Conservation (phyloP, 2,888 invertebrate species). For the Callimorpha dominula region DNA sequence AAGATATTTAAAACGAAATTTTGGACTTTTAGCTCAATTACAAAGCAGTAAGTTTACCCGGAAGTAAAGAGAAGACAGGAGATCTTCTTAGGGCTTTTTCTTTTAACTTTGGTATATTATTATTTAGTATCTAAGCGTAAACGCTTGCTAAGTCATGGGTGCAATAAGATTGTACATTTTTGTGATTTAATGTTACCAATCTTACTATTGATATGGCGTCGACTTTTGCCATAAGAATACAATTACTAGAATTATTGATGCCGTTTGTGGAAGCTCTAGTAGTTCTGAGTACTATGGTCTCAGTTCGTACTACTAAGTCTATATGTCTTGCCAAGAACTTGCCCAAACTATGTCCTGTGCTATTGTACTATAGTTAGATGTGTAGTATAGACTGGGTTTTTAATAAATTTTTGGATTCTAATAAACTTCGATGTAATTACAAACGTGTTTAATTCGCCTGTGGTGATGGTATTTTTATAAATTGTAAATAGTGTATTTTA, state of each 20-base stretch:
- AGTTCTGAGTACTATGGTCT: neutral
- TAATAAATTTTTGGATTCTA: slow-evolving; percentile 51
- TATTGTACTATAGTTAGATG: slow-evolving; percentile 11
- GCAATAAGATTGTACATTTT: slow-evolving; percentile 13
- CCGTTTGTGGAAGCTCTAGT: neutral
- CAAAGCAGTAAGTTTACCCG: neutral
- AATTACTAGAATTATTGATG: neutral
- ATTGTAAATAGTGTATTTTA: slow-evolving; percentile 14
- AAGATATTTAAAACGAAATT: slow-evolving; percentile 23
- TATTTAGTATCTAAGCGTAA: slow-evolving; percentile 1
- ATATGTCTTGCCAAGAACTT: neutral
- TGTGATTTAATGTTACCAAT: slow-evolving; percentile 22
- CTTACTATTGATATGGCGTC: neutral
- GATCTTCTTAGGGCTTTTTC: neutral
- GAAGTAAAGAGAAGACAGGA: neutral
- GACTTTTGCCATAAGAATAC: slow-evolving; percentile 7
- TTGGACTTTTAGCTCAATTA: slow-evolving; percentile 2
- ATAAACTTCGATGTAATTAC: slow-evolving; percentile 55
- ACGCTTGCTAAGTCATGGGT: slow-evolving; percentile 13
- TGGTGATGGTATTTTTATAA: slow-evolving; percentile 47
- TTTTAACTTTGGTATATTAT: neutral
- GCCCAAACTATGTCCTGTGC: neutral
- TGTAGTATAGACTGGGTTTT: slow-evolving; percentile 47
- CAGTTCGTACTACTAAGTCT: too few species aligned
- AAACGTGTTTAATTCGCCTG: slow-evolving; percentile 59